Evolutionary conservation across 2,113 vertebrate species (phyloP).

Genomic region (Macrotis lagotis): DNA sequence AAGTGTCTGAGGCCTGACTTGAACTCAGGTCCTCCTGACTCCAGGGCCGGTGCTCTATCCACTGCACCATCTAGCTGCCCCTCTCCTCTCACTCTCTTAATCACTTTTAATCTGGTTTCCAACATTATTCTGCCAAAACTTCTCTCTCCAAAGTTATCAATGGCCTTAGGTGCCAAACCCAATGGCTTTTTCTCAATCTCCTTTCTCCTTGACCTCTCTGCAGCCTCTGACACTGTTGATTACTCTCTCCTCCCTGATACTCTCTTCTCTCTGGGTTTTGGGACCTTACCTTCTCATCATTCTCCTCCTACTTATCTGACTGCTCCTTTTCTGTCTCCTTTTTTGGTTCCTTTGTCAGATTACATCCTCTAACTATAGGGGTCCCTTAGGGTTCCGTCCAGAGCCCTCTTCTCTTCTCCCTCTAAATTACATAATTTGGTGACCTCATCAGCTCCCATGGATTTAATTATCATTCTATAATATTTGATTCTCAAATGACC

Average conservation of each 20-base stretch:
- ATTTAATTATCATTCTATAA: background rate
- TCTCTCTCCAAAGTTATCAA: background rate
- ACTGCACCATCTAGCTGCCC: too few relatives aligned
- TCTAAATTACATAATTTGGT: background rate
- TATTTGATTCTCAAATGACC: background rate
- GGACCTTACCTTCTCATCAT: background rate
- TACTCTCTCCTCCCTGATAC: background rate
- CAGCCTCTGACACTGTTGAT: background rate
- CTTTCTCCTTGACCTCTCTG: background rate
- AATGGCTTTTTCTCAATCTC: background rate
- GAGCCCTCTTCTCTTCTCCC: background rate
- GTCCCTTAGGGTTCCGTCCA: background rate
- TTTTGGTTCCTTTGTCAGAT: background rate
- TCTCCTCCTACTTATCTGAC: background rate
- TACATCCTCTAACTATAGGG: background rate
- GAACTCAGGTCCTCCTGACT: too few relatives aligned
- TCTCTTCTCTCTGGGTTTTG: background rate
- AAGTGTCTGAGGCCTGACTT: too few relatives aligned
- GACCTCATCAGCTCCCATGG: background rate
- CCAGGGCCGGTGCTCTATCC: too few relatives aligned
- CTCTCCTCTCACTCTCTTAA: too few relatives aligned
- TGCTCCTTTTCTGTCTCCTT: background rate
- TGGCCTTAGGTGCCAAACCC: background rate
- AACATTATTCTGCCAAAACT: background rate
- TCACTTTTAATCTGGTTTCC: background rate